A percentile compares a stretch with the other conserved stretches of the same genome.
Conservation (phyloP, 2,113 vertebrate genomes). For the Myiagra hebetior region DNA sequence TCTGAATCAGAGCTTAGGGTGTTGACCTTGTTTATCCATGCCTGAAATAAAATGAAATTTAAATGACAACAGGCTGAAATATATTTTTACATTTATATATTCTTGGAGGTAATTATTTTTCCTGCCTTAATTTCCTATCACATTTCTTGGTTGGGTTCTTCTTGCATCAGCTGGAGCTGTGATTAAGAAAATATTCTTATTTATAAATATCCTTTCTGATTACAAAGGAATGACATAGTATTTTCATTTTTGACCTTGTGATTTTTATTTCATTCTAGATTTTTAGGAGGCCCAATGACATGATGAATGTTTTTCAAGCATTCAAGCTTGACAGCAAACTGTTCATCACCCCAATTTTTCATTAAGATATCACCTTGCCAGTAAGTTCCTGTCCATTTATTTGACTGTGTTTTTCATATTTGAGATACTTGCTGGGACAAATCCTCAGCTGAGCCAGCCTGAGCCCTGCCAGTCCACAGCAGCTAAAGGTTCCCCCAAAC, state of each 20-base stretch:
- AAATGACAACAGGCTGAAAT: not conserved
- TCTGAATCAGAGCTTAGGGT: not conserved
- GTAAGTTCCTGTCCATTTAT: not conserved
- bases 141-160: not conserved
- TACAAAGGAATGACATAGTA: not conserved
- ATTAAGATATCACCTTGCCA: not conserved
- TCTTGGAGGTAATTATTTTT: not conserved
- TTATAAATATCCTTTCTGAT: not conserved
- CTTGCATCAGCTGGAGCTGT: not conserved
- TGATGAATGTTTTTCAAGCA: not conserved
- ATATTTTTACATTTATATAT: not conserved
- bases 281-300: not conserved
- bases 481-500: not conserved
- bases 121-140: not conserved
- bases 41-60: not conserved
- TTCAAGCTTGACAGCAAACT: not conserved
- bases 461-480: not conserved
- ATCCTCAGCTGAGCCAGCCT: not conserved
- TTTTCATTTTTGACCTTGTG: not conserved
- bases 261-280: not conserved
- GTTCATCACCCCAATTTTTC: not conserved
- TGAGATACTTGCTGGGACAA: not conserved
- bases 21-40: not conserved
- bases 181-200: not conserved
- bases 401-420: not conserved